Evolutionary conservation across 2,113 vertebrate genomes (phyloP).

Genomic region (Dicaeum eximium): DNA sequence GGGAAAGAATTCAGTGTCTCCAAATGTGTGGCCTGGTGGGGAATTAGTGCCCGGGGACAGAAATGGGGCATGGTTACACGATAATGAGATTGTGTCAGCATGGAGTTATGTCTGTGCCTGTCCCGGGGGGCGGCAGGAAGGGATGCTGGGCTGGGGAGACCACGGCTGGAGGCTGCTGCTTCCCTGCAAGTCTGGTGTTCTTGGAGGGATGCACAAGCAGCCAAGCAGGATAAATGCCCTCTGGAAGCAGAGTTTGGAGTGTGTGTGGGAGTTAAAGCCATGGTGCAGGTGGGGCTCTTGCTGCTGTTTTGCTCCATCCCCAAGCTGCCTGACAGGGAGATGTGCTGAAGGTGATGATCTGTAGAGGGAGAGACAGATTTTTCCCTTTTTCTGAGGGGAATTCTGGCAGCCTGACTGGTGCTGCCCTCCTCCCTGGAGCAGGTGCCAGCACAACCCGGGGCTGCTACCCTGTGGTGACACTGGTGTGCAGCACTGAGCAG

Average conservation of each 20-base stretch:
- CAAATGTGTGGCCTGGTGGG: slow-evolving; percentile 13
- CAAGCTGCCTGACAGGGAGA: neutral
- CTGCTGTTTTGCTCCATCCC: neutral
- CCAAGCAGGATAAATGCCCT: neutral
- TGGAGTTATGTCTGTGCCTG: slow-evolving; percentile 19
- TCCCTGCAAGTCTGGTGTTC: neutral
- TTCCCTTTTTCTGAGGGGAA: neutral
- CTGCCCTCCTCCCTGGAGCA: neutral
- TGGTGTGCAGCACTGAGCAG: neutral
- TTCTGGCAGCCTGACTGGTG: neutral
- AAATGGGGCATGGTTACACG: neutral
- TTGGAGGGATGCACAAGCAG: neutral
- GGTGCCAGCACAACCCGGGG: neutral
- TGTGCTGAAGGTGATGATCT: too few relatives aligned
- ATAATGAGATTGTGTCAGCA: slow-evolving; percentile 52
- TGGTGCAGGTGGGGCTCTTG: neutral
- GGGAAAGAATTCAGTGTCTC: slow-evolving; percentile 42
- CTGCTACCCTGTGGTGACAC: rapidly evolving
- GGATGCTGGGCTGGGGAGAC: neutral
- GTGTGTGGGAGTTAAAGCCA: rapidly evolving
- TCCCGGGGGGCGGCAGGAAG: neutral
- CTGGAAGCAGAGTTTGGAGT: neutral
- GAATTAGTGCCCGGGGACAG: neutral
- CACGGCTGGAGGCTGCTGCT: neutral
- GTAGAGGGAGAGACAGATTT: neutral